Base-by-base conservation (phyloP, 2,113 vertebrate genomes). In the Tragelaphus imberbis region DNA sequence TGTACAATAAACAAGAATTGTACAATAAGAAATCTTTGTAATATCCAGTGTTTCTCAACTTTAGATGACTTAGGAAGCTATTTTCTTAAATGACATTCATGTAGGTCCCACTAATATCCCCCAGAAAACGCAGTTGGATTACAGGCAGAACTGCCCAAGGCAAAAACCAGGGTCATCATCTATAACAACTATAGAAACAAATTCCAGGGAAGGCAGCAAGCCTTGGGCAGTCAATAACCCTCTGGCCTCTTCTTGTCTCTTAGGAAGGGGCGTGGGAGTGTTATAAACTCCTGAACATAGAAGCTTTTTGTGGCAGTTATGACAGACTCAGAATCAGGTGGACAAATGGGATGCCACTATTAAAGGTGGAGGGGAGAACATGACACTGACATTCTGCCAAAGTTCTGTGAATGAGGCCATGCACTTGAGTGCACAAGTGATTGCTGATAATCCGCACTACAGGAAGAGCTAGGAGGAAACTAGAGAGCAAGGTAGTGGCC, bases 381-480 rank as follows among this genome's bases (percentile, higher is more conserved):
- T 68, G 92, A 82, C 11, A 56, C 93, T 96, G 95, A 96, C 97
- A 55, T 94, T 98, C 97, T 96, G 98, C 97, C 98, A 98, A 90
- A 92, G n/a, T 95, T 95, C 96, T 97, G 96, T 98, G 97, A 98
- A 97, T 81, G 7, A 84, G 97, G 96, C 96, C 96, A 77, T 94
- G 96, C 96, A 90, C 95, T 96, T 44, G 36, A 77, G 59, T 59
- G 84, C 97, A 80, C 95, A 95, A 88, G 97, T 30, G 68, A 90
- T 94, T 10, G 2, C 84, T 96, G 97, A 65, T 95, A 90, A 90
- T 94, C 49, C 86, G 89, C 85, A 94, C 97, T 2, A 77, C 82
- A 2, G 36, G 61, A 23, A 36, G 65, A 84, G 80, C 9, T 84
- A 56, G 92, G 92, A 36, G 87, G 4, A 92, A 94, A 58, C 90